These are phyloP conservation scores for Coccyzus lansbergi DNA, from an alignment of 2,797 vertebrate species.

Conservation along the genomic window DNA sequence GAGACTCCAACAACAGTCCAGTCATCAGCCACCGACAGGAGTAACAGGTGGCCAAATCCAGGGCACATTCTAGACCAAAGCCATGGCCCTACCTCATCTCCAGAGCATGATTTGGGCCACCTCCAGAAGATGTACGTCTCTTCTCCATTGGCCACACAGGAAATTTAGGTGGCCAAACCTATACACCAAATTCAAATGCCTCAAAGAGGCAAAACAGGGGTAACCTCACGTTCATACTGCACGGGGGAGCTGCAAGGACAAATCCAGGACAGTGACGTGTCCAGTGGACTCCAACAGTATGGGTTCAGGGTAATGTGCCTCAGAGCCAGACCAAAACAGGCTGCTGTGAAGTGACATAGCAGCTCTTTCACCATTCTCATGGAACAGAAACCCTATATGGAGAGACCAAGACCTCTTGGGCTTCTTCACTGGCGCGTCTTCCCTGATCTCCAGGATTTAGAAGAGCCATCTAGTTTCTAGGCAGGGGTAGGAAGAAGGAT, in stretches of 20 bases:
- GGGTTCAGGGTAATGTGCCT: background rate
- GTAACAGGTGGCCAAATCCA: background rate
- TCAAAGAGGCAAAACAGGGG: background rate
- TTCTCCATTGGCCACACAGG: background rate
- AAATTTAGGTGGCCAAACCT: background rate
- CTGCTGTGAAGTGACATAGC: background rate
- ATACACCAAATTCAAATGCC: background rate
- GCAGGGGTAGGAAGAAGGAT: background rate
- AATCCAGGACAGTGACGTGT: too few species aligned
- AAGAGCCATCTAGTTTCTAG: background rate
- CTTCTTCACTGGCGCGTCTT: background rate
- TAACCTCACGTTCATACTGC: accelerated
- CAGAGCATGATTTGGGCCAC: background rate
- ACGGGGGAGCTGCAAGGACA: background rate
- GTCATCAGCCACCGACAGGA: accelerated
- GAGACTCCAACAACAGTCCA: background rate
- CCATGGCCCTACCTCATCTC: background rate
- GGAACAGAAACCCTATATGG: background rate
- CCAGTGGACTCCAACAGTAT: too few species aligned
- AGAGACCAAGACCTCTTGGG: background rate
- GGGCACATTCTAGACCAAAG: background rate
- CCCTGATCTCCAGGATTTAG: background rate
- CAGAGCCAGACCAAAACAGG: background rate
- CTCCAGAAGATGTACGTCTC: background rate
- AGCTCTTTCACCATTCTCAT: background rate